Percentiles rank a stretch among this genome's conserved stretches.
These are phyloP conservation scores for Bombylius discolor DNA, from an alignment of 2,888 invertebrate genomes.

Conservation along the genomic window DNA sequence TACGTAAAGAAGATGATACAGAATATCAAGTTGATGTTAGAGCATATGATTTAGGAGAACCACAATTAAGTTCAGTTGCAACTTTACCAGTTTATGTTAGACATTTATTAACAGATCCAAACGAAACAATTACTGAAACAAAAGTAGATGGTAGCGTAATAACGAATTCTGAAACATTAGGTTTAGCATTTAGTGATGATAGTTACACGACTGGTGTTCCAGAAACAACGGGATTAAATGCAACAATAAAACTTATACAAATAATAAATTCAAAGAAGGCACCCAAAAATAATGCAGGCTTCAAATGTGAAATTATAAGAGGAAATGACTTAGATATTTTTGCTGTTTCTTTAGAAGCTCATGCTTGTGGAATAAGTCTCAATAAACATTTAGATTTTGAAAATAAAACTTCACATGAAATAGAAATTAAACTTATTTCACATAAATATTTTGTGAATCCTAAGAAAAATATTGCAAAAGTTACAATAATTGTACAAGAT, in stretches of 20 bases:
- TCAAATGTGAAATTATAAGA: conserved; percentile 64
- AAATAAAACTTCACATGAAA: conserved; percentile 52
- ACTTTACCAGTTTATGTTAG: conserved; percentile 72
- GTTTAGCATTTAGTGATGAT: conserved; percentile 77
- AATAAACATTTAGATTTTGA: conserved; percentile 67
- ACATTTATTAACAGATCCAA: conserved; percentile 59
- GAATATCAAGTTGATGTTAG: conserved; percentile 81
- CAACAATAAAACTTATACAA: conserved; percentile 33
- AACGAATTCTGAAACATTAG: conserved; percentile 36
- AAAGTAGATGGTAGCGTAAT: conserved; percentile 25
- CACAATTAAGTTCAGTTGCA: conserved; percentile 66
- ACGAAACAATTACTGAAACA: conserved; percentile 29
- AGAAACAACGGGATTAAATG: conserved; percentile 43
- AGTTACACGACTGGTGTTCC: conserved; percentile 69
- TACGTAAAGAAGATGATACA: conserved; percentile 72
- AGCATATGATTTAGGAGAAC: conserved; percentile 77
- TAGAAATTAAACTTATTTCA: conserved; percentile 66
- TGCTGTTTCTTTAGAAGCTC: conserved; percentile 57
- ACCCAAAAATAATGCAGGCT: conserved; percentile 35
- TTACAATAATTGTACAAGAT: conserved; percentile 70
- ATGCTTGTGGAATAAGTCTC: conserved; percentile 70
- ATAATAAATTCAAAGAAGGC: conserved; percentile 34
- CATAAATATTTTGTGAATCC: conserved; percentile 70
- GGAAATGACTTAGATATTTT: conserved; percentile 59
- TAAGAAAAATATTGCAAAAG: conserved; percentile 55